Evolutionary conservation across 2,797 vertebrate species (phyloP), one percentile per base, ranked within the genome.

Genomic region (Serranus cabrilla): DNA sequence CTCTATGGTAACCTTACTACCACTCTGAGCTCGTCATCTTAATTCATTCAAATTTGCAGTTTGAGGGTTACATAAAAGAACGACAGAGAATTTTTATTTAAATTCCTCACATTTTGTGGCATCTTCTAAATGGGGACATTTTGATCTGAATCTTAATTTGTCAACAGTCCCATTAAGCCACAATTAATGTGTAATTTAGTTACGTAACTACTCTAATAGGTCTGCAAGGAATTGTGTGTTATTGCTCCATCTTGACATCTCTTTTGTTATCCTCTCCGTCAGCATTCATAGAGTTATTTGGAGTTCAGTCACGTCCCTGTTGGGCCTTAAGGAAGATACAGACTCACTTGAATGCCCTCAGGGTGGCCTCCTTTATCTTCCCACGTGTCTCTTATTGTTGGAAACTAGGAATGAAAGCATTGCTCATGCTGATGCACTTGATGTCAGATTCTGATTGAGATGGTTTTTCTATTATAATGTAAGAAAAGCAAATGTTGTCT

Each of bases 311-410:
- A 42, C 18, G 0, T 60, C 20, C 2, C 20, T 25, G 11, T 17
- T 70, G 46, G 31, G 46, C 45, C 45, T 65, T 39, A 34, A 49
- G 56, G 51, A 59, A 66, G 47, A 82, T 52, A 43, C 37, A 52
- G 65, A 56, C 56, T 61, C 43, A 20, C 14, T 70, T 37, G 31
- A 63, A 25, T 64, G 52, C 34, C 69, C 74, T 60, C 23, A 71
- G 23, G 23, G 23, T 31, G 62, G 27, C 43, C 47, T 75, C 43
- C 52, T 80, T 74, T 71, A 57, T 71, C 54, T 58, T 23, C 31
- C 25, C 47, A 59, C n/a, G 11, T 59, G 61, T 21, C 72, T 73
- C 6, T 39, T 52, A 39, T 55, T 31, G 45, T 43, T 51, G 46
- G 12, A 42, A 68, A 50, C 12, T 31, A 68, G 16, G 16, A 58